Conservation (phyloP, 1,140 invertebrate genomes). For the Nephotettix cincticeps region DNA sequence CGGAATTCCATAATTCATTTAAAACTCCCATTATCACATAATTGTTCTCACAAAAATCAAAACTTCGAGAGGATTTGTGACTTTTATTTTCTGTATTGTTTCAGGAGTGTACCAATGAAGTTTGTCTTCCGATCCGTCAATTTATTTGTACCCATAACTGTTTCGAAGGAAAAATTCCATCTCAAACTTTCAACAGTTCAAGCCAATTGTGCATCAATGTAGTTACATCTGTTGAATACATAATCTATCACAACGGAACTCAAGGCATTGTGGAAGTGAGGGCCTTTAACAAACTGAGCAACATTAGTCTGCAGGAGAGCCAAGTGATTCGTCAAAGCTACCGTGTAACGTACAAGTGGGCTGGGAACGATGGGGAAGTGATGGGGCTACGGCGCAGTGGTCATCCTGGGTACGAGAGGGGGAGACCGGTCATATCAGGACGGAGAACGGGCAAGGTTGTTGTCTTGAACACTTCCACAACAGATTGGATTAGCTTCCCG, state of each 20-base stretch:
- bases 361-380: constrained; percentile 14
- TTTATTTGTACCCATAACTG: constrained; percentile 46
- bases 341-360: constrained; percentile 53
- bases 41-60: no score
- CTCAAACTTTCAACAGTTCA: constrained; percentile 10
- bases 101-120: constrained; percentile 52
- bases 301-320: constrained; percentile 43
- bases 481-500: background rate
- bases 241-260: constrained; percentile 58
- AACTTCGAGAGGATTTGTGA: no score
- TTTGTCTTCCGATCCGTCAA: constrained; percentile 49
- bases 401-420: constrained; percentile 64
- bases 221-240: constrained; percentile 52
- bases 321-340: constrained; percentile 52
- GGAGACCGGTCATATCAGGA: constrained; percentile 57
- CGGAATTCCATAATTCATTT: background rate
- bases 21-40: no score
- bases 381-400: constrained; percentile 56
- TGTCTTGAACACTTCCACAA: background rate
- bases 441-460: background rate
- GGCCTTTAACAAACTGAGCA: constrained; percentile 48
- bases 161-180: constrained; percentile 13
- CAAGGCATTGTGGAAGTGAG: constrained; percentile 52
- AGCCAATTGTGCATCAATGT: constrained; percentile 45
- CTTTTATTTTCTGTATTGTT: constrained; percentile 36